Percentiles rank a stretch among this genome's conserved stretches.
Conservation (phyloP, 2,888 invertebrate genomes). For the Lasioglossum marginatum region DNA sequence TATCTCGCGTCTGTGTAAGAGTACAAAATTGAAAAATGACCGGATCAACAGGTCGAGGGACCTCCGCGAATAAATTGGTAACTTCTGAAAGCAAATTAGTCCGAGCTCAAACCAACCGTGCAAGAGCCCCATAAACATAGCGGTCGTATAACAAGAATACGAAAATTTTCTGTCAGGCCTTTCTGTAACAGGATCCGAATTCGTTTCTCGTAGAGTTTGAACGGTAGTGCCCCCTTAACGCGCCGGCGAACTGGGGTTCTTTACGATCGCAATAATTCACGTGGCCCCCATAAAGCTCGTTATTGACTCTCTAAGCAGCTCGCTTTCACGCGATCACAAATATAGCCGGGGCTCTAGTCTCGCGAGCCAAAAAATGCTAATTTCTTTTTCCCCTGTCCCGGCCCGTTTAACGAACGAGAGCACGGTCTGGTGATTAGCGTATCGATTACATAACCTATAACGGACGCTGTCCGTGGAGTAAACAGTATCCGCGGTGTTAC, state of each 20-base stretch:
- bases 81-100: neutral
- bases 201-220: neutral
- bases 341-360: conserved; percentile 37
- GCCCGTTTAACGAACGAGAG: neutral
- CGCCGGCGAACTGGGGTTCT: conserved; percentile 6
- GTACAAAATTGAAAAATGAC: neutral
- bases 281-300: conserved; percentile 33
- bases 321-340: conserved; percentile 48
- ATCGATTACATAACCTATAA: conserved; percentile 44
- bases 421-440: conserved; percentile 30
- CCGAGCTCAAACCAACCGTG: neutral
- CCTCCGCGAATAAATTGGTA: neutral
- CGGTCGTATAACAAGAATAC: neutral
- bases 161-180: neutral
- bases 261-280: conserved; percentile 45
- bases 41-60: neutral
- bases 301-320: conserved; percentile 43
- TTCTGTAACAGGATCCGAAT: neutral
- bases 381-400: neutral
- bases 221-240: conserved; percentile 1
- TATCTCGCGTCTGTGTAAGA: too few species aligned
- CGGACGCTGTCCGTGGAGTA: neutral
- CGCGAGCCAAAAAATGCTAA: conserved; percentile 40
- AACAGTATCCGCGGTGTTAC: neutral
- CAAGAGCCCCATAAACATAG: neutral